phyloP scores from a whole-genome alignment of 2,113 vertebrate genomes.

The Emberiza fucata region DNA sequence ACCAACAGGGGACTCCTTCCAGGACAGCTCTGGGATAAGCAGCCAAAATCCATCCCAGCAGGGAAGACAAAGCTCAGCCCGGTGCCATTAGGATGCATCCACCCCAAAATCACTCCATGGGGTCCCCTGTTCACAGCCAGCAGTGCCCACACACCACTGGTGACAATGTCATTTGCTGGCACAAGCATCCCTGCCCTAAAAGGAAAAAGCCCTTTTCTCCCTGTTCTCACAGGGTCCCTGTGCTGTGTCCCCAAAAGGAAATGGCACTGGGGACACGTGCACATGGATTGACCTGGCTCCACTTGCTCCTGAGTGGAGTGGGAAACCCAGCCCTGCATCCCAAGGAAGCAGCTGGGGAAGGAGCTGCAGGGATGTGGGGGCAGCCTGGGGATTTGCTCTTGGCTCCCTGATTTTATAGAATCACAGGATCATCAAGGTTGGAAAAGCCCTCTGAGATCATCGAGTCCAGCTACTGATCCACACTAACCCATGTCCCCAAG shows the following conservation, averaged over 20 bases:
- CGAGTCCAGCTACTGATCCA: not conserved
- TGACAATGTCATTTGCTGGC: not conserved
- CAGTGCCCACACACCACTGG: fast-evolving
- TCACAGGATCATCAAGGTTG: not conserved
- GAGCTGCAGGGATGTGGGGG: not conserved
- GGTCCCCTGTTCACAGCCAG: not conserved
- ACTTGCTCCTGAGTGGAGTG: not conserved
- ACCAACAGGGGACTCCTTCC: fast-evolving
- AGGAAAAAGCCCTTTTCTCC: fast-evolving
- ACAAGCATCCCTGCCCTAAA: not conserved
- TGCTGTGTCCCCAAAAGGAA: not conserved
- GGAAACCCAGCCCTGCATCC: not conserved
- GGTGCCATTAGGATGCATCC: fast-evolving
- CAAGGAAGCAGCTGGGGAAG: fast-evolving
- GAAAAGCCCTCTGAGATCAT: not conserved
- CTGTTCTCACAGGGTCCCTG: fast-evolving
- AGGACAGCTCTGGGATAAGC: not conserved
- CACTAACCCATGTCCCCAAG: not conserved
- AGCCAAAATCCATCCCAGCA: not conserved
- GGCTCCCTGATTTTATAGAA: not conserved
- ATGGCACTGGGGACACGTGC: fast-evolving
- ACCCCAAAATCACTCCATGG: not conserved
- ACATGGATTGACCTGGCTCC: not conserved
- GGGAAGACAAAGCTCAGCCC: not conserved
- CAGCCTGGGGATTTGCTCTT: not conserved